Evolutionary conservation across 2,797 vertebrate species (phyloP), one percentile per base, ranked within the genome.

Genomic region (Fratercula arctica): DNA sequence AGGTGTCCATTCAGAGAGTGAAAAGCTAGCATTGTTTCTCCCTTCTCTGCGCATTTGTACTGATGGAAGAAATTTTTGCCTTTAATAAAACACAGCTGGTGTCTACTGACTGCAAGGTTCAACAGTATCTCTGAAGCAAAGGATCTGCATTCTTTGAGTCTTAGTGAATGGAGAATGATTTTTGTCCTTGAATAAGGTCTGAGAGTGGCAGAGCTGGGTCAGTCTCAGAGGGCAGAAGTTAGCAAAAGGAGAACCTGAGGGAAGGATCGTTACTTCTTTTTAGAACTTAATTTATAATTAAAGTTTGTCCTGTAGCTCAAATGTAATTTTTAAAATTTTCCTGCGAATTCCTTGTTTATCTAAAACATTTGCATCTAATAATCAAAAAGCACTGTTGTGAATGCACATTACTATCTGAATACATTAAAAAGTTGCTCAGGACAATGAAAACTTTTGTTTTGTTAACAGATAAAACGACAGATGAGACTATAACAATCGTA

Each of bases 391-490:
- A 56, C 0, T 26, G 14, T 24, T 5, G 15, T 63, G 41, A 81
- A 61, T 48, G 23, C 16, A 33, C 37, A 11, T 73, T 64, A 24
- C 12, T 82, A 7, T n/a, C 50, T 78, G 10, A 26, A 54, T 37
- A 35, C 23, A 10, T 60, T 39, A 60, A 59, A 56, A 59, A 66
- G 19, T 35, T 85, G 46, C 37, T 77, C 41, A 1, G 28, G 82
- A 59, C 29, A 57, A 82, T 88, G 20, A 68, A 87, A 95, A 64
- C 16, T 70, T 87, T 15, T 69, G 28, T 67, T 96, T 96, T 93
- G 21, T 95, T 92, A 75, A 95, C 97, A 98, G 98, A 97, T 88
- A 96, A 85, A 90, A 84, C 77, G 43, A 85, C 94, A 95, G 85
- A 95, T 18, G 37, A 97, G 69, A 85, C 84, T 43, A 7, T 93